Evolutionary conservation across 1,140 invertebrate species (phyloP), one percentile per base, ranked within the genome.

Genomic region (Drosophila cardini): DNA sequence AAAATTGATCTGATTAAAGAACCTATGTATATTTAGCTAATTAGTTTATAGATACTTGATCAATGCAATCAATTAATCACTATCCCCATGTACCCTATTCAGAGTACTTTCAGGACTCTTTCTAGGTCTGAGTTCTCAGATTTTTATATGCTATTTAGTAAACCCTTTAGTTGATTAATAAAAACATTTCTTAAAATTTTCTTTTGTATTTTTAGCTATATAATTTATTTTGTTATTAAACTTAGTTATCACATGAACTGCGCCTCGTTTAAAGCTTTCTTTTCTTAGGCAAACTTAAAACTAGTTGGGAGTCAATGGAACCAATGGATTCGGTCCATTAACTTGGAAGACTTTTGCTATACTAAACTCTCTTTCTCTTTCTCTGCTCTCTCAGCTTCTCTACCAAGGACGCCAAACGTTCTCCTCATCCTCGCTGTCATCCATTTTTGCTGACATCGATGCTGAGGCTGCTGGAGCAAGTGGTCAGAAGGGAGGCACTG

Each of bases 381-480:
- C 8, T 60, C 18, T 52, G 5, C 65, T 30, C 62, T 38, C 58
- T 63, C 60, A 7, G 53, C 6, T 10, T 2, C 15, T n/a, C 9
- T 94, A 95, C 95, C 95, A 95, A 8, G 95, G 95, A 76, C 95
- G 93, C 95, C 95, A 95, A 30, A 95, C 93, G 52, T 94, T 92
- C 67, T 95, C 94, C 70, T 92, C 91, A 13, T 55, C 92, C 78
- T 78, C 94, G 92, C 48, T 93, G 93, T 75, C 76, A 5, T 76
- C 74, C 50, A 82, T 71, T 61, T 61, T 81, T 89, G 55, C 50
- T 70, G 5, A 81, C 80, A 70, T 91, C 78, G 3, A 81, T 78
- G 70, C 70, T 69, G 69, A 58, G 46, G 18, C 58, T 64, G 40
- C 61, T 72, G 32, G 72, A 76, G 45, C 73, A 89, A 9, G 90